These are phyloP conservation scores for Pterois miles DNA, from an alignment of 2,797 vertebrate genomes.

Conservation along the genomic window DNA sequence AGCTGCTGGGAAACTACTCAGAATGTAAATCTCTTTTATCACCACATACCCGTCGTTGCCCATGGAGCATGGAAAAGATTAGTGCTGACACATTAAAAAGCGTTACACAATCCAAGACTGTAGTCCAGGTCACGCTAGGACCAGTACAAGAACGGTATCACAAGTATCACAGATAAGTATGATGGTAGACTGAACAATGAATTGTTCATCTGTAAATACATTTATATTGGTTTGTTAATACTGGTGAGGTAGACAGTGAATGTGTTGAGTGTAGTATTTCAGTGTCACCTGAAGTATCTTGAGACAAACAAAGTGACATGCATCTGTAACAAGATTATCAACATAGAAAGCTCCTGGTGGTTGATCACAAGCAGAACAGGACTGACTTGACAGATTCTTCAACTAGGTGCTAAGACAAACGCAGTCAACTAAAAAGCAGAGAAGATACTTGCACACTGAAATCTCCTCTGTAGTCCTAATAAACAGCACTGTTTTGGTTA, in stretches of 20 bases:
- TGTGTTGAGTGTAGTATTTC: too few species aligned
- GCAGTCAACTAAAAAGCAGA: not conserved
- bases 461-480: not conserved
- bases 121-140: not conserved
- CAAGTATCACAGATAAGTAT: not conserved
- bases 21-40: not conserved
- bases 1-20: not conserved
- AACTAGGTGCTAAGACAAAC: not conserved
- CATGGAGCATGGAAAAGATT: constrained; percentile 15
- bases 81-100: constrained; percentile 14
- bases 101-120: constrained; percentile 26
- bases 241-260: not conserved
- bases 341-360: not conserved
- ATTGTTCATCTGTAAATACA: not conserved
- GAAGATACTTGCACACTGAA: not conserved
- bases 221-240: not conserved
- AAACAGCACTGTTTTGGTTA: not conserved
- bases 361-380: not conserved
- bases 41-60: not conserved
- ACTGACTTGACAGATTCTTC: not conserved
- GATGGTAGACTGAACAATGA: not conserved
- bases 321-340: not conserved
- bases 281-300: not conserved
- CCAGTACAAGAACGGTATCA: not conserved
- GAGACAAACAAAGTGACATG: not conserved